A percentile compares a stretch with the other conserved stretches of the same genome.
These are phyloP conservation scores for Corythornis vintsioides DNA, from an alignment of 2,113 vertebrate genomes.

Conservation along the genomic window DNA sequence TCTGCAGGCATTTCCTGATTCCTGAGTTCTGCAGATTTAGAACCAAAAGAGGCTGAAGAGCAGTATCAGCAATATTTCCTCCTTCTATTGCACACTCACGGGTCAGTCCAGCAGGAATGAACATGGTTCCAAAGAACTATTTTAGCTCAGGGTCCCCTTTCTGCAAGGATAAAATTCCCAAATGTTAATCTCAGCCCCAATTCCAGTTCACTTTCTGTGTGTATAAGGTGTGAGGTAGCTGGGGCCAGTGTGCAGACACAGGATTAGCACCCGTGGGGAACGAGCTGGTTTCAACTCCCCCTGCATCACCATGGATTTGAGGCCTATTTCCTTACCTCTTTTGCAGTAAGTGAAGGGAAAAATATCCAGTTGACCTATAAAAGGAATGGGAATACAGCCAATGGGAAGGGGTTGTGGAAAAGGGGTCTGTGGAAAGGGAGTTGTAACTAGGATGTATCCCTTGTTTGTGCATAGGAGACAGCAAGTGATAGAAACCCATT, in stretches of 20 bases:
- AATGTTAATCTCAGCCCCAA: background rate
- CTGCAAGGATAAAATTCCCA: background rate
- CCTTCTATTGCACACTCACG: background rate
- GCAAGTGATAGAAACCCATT: background rate
- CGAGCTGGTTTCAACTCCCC: background rate
- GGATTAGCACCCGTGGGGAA: background rate
- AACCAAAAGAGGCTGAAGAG: background rate
- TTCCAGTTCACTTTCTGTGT: background rate
- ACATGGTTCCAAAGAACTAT: background rate
- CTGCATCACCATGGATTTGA: conserved; percentile 19
- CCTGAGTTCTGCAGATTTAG: background rate
- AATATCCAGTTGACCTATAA: background rate
- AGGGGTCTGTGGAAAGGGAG: background rate
- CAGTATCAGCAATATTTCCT: conserved; percentile 6
- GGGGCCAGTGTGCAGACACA: background rate
- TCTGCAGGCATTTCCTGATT: conserved; percentile 51
- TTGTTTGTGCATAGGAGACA: background rate
- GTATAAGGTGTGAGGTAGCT: background rate
- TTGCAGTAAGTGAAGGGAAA: background rate
- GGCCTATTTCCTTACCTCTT: background rate
- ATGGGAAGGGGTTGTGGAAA: background rate
- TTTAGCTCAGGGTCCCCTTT: background rate
- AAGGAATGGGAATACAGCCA: background rate
- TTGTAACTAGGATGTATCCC: background rate
- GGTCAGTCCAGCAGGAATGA: background rate